Evolutionary conservation across 2,797 vertebrate genomes (phyloP), one percentile per base, ranked within the genome.

Genomic region (Harpagifer antarcticus): DNA sequence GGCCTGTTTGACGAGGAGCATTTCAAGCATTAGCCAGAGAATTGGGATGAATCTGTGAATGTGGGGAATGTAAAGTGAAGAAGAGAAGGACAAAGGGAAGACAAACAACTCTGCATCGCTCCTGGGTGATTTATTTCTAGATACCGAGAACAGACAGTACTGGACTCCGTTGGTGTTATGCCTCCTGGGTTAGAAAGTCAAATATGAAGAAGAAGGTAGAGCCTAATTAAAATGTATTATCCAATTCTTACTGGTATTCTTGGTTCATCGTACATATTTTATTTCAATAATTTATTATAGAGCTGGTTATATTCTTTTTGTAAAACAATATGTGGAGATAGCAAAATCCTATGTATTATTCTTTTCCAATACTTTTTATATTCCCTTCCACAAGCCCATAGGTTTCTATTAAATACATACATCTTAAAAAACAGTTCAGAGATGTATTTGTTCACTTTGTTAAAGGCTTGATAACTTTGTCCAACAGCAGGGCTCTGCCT

Each of bases 11-110:
- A 90, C 37, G 74, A 80, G 75, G 60, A 84, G 81, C 84, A 91
- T 90, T 89, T 87, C 70, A 83, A 81, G 90, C 83, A 80, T 88
- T 86, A 85, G 82, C 75, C 69, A 69, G 68, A 64, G 76, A 84
- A 72, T 72, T 72, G 23, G 65, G 68, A 79, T 76, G 68, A 88
- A 86, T 84, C 81, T 77, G 59, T n/a, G 2, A 71, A 90, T 83
- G 85, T 55, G 47, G 66, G 62, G 72, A 90, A 90, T 82, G 60
- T 68, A 69, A 86, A 90, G 86, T 72, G 55, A 86, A 74, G 62
- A 70, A 10, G 50, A 69, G 8, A 37, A 37, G 47, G 53, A 54
- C 68, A 72, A 52, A 43, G 33, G 27, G 19, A 61, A 59, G 57
- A 79, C 72, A 84, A 76, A 83, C 71, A 82, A 71, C 56, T 74